phyloP scores from a whole-genome alignment of 2,113 vertebrate species.

The Eudyptes chrysolophus region DNA sequence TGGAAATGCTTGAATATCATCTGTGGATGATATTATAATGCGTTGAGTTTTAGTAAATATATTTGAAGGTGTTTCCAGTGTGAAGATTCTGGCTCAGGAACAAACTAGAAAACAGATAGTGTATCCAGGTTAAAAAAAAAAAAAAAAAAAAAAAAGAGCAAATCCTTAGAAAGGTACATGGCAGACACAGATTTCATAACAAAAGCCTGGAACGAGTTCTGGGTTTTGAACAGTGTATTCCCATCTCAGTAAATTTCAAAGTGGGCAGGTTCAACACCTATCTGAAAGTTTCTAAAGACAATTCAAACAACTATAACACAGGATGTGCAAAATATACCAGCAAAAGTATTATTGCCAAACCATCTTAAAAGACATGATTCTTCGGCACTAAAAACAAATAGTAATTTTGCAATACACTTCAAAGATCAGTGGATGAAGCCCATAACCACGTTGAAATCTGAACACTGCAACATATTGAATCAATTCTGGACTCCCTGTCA shows the following conservation, averaged over 20 bases:
- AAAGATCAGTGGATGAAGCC: not conserved
- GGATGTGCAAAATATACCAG: not conserved
- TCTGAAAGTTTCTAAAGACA: not conserved
- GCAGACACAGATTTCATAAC: not conserved
- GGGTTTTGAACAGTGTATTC: not conserved
- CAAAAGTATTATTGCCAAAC: not conserved
- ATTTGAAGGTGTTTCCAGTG: not conserved
- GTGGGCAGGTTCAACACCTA: not conserved
- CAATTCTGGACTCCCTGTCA: not conserved
- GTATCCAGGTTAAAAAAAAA: not conserved
- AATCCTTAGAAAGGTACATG: not conserved
- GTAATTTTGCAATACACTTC: not conserved
- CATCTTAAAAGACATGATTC: not conserved
- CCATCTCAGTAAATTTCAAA: not conserved
- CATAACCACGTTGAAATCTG: rapidly evolving
- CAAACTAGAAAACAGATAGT: not conserved
- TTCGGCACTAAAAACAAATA: not conserved
- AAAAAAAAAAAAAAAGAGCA: not conserved
- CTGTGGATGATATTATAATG: not conserved
- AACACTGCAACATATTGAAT: not conserved
- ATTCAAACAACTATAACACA: not conserved
- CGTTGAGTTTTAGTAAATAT: not conserved
- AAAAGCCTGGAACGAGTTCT: not conserved
- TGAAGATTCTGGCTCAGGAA: not conserved
- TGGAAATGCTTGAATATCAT: not conserved